Conservation (phyloP, 2,888 invertebrate genomes). For the Campaea margaritaria region DNA sequence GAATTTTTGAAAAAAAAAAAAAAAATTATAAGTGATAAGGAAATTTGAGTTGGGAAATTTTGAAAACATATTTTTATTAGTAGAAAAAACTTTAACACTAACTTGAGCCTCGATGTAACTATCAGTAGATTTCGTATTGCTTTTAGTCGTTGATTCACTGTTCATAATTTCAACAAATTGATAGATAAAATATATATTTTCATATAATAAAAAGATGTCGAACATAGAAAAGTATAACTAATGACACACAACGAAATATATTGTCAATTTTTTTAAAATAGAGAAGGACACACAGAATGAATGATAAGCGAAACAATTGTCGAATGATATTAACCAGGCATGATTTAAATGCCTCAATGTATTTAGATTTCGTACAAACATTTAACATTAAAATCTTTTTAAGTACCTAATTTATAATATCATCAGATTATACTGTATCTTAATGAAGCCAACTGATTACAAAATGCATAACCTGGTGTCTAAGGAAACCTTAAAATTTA, state of each 20-base stretch:
- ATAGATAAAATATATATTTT: background rate
- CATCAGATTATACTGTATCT: conserved; percentile 29
- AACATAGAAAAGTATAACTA: background rate
- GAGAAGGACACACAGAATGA: conserved; percentile 13
- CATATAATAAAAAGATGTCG: background rate
- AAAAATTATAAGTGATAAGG: conserved; percentile 7
- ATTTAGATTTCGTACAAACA: background rate
- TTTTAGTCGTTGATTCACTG: conserved; percentile 69
- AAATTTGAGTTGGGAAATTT: background rate
- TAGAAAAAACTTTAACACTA: conserved; percentile 65
- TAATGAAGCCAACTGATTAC: conserved; percentile 51
- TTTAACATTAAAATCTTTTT: background rate
- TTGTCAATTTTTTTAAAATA: conserved; percentile 68
- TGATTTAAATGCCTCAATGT: background rate
- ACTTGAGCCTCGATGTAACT: conserved; percentile 75
- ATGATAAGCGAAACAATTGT: conserved; percentile 2
- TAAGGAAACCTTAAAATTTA: conserved; percentile 64
- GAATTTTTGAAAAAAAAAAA: too few species aligned
- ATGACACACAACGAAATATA: conserved; percentile 39
- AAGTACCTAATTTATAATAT: conserved; percentile 7
- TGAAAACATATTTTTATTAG: conserved; percentile 55
- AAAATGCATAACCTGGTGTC: conserved; percentile 77
- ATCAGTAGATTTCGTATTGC: conserved; percentile 68
- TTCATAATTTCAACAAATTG: conserved; percentile 39
- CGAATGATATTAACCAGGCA: conserved; percentile 4